Evolutionary conservation across 2,797 vertebrate genomes (phyloP), one percentile per base, ranked within the genome.

Genomic region (Trematomus bernacchii): DNA sequence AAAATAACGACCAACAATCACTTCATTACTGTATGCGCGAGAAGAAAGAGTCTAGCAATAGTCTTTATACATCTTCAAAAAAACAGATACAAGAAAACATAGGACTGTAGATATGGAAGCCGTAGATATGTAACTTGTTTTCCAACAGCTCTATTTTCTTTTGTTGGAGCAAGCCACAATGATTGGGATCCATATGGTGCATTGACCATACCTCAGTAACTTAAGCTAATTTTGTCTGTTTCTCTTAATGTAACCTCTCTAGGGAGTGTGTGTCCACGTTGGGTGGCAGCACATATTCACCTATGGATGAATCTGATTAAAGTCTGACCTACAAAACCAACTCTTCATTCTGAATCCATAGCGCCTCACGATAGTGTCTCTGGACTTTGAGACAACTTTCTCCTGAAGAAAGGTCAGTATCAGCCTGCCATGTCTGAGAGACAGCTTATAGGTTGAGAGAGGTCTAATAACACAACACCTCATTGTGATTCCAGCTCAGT

Each of bases 351-450:
- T 75, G 61, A 79, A 77, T 82, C 77, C 63, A 62, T 52, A 77
- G 69, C 3, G 23, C 51, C 68, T 64, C 73, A 33, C 67, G 65
- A 61, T 67, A 79, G 64, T 64, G 59, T 68, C 65, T 77, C 30
- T 66, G 69, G 74, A 80, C 70, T 74, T 19, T 53, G 79, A 77
- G 81, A 64, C 66, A 76, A 54, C 67, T 50, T 73, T 77, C 80
- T 76, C 19, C 64, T 52, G 18, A 66, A 79, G 75, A 80, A 90
- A 88, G 85, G 81, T 82, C 82, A 88, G 71, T 13, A 37, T 65
- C 72, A 76, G 63, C 67, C 71, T 79, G 83, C 76, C 55, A 69
- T 72, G 67, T 80, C 66, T 71, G 54, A 82, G 79, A 82, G 65
- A 72, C 73, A 72, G 75, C 51, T 76, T 79, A 66, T 27, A 18